Base-by-base conservation (phyloP, 2,888 invertebrate genomes). In the Didymodactylos carnosus region DNA sequence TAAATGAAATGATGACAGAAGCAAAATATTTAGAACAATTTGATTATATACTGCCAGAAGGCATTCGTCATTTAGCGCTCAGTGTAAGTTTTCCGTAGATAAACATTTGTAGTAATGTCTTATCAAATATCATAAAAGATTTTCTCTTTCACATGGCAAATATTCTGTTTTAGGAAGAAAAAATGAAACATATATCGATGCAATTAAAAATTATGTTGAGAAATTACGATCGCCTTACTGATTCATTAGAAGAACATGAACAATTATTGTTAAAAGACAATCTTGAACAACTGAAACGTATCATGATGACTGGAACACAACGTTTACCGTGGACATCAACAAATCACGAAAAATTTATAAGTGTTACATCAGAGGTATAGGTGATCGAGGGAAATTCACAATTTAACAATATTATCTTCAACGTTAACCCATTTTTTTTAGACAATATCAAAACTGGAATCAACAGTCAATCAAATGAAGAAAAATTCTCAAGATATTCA, bases 271-370 rank as follows among this genome's bases (percentile, higher is more conserved):
- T 84, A 39, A 81, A 80, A 70, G 81, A 82, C 49, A 81, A 83
- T 76, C 79, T 82, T 74, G 77, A 78, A 73, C 81, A 82, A 23
- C 75, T 83, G 69, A 78, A 81, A 23, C 78, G 83, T 39, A 80
- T 81, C 25, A 80, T 83, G 75, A 87, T 90, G 79, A 91, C 91
- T 4, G 93, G 93, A 0, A 84, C 91, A 0, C 88, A 88, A 4
- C 87, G 92, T 39, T 88, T 91, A 74, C 90, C 89, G 69, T 94
- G 94, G 93, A 89, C 89, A 76, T 90, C 91, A 0, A 85, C 62
- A 3, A 62, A 62, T 35, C 62, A 62, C n/a, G 62, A 62, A 7
- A 62, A 62, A 62, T 62, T 62, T 10, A 35, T 62, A 11, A 62
- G 35, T 3, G 62, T 62, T 19, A 62, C 35, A 62, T 62, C 62